These are phyloP conservation scores for Chionis minor DNA, from an alignment of 2,113 vertebrate genomes.

Conservation along the genomic window DNA sequence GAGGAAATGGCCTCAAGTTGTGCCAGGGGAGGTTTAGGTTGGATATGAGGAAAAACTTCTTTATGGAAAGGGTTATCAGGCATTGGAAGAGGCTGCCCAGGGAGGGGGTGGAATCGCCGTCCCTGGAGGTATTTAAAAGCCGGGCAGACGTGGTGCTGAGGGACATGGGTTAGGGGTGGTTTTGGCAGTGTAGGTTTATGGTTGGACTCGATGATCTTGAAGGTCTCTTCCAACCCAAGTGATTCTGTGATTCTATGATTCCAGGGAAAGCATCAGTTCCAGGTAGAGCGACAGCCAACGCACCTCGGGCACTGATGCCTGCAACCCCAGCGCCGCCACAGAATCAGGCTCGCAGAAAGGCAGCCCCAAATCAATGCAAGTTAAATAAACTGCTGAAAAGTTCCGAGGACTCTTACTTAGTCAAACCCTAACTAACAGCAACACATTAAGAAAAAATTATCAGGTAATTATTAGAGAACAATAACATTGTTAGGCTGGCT, in stretches of 20 bases:
- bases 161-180: too few species aligned
- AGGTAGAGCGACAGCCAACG: not conserved
- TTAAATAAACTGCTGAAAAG: not conserved
- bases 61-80: too few species aligned
- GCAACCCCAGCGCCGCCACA: not conserved
- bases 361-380: not conserved
- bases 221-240: too few species aligned
- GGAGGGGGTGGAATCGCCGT: too few species aligned
- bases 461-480: slow-evolving; percentile 50
- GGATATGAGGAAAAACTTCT: too few species aligned
- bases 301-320: not conserved
- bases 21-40: too few species aligned
- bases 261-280: not conserved
- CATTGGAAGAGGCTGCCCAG: too few species aligned
- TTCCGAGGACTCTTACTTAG: not conserved
- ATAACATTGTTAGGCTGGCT: slow-evolving; percentile 25
- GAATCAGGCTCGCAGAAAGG: not conserved
- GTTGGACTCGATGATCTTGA: too few species aligned
- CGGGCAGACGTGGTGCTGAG: too few species aligned
- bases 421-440: not conserved
- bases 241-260: not conserved
- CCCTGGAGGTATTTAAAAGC: too few species aligned
- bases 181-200: too few species aligned
- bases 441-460: not conserved
- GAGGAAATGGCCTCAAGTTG: too few species aligned